phyloP scores from a whole-genome alignment of 2,888 invertebrate species.

The Polyommatus icarus region DNA sequence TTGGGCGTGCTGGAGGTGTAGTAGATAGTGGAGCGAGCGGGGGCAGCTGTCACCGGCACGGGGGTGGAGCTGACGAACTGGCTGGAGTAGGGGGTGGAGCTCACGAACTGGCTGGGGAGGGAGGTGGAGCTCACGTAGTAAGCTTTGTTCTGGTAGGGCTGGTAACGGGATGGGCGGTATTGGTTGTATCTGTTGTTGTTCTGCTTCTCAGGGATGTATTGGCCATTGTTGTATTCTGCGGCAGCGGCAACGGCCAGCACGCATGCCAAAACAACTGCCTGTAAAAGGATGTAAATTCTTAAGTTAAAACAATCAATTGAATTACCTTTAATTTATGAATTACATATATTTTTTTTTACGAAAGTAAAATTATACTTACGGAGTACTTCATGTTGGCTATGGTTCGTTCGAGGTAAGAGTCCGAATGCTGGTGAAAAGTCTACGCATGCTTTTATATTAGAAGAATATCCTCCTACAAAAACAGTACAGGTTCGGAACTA shows the following conservation, averaged over 20 bases:
- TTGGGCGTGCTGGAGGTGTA: neutral
- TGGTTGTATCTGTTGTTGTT: constrained; percentile 37
- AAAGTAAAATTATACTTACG: constrained; percentile 55
- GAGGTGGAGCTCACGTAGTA: constrained; percentile 34
- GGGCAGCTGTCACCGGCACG: neutral
- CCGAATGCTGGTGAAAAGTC: constrained; percentile 70
- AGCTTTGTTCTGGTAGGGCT: constrained; percentile 37
- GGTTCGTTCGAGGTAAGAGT: constrained; percentile 60
- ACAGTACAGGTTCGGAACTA: constrained; percentile 16
- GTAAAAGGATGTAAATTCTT: constrained; percentile 11
- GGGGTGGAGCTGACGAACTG: constrained; percentile 19
- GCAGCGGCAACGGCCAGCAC: constrained; percentile 60
- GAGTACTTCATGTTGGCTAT: constrained; percentile 60
- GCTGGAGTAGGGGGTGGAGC: neutral
- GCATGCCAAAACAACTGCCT: constrained; percentile 53
- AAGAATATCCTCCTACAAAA: constrained; percentile 68
- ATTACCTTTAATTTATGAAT: too few relatives aligned
- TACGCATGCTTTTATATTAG: constrained; percentile 69
- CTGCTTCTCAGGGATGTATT: constrained; percentile 37
- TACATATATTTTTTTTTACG: constrained; percentile 21
- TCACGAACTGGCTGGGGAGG: constrained; percentile 16
- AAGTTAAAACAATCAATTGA: neutral
- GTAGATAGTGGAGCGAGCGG: neutral
- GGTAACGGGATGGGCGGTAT: constrained; percentile 33
- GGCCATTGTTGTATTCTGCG: constrained; percentile 46